Conservation (phyloP, 2,797 vertebrate genomes). For the Neostethus bicornis region DNA sequence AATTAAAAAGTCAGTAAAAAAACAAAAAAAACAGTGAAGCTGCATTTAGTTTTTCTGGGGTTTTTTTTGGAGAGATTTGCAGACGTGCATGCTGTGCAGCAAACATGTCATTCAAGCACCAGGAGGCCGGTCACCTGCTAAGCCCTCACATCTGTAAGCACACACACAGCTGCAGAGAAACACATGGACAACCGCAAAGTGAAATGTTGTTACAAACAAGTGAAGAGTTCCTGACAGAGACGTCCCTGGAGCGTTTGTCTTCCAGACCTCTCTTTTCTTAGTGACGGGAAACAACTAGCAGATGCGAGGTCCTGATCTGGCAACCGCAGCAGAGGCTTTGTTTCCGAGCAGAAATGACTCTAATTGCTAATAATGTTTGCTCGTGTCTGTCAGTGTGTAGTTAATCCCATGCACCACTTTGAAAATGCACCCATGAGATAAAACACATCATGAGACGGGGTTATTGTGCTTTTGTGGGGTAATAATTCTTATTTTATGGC, state of each 20-base stretch:
- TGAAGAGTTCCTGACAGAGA: conserved; percentile 12
- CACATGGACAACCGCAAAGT: conserved; percentile 4
- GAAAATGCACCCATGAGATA: neutral
- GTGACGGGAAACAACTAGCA: neutral
- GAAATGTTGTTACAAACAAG: conserved; percentile 28
- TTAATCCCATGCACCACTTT: neutral
- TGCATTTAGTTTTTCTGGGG: conserved; percentile 52
- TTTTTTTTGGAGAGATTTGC: too few species aligned
- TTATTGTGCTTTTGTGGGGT: neutral
- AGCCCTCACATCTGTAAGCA: conserved; percentile 53
- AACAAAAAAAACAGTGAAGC: conserved; percentile 38
- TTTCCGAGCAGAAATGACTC: neutral
- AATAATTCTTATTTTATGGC: too few species aligned
- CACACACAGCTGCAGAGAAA: conserved; percentile 5
- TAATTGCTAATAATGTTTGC: neutral
- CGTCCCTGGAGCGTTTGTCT: conserved; percentile 17
- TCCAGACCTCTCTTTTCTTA: conserved; percentile 3
- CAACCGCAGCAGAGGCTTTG: neutral
- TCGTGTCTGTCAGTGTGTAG: neutral
- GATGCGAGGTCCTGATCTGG: neutral
- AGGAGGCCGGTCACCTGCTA: conserved; percentile 59
- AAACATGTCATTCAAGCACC: conserved; percentile 69
- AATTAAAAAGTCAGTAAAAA: conserved; percentile 28
- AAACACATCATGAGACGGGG: neutral
- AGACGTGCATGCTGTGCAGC: conserved; percentile 41